A percentile compares a stretch with the other conserved stretches of the same genome.
These are phyloP conservation scores for Cetoscarus ocellatus DNA, from an alignment of 2,797 vertebrate genomes.

Conservation along the genomic window DNA sequence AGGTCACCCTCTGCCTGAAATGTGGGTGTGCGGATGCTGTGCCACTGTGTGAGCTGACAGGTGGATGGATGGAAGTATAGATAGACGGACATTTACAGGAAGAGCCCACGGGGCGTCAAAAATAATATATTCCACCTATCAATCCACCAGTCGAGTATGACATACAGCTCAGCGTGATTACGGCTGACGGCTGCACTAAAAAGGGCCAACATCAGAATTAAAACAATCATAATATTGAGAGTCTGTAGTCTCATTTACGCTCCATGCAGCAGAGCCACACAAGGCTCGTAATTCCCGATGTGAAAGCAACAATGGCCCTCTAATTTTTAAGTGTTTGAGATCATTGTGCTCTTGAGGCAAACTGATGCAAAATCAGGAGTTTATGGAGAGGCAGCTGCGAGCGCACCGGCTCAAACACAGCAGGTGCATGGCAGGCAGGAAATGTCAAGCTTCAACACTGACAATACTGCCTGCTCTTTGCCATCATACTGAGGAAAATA, in stretches of 20 bases:
- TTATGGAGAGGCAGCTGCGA: slow-evolving; percentile 17
- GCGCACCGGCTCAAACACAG: background rate
- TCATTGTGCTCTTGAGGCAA: slow-evolving; percentile 1
- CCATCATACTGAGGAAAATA: background rate
- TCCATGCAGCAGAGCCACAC: background rate
- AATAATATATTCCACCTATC: slow-evolving; percentile 50
- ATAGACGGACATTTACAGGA: slow-evolving; percentile 12
- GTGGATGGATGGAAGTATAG: slow-evolving; percentile 6
- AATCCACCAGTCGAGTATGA: slow-evolving; percentile 45
- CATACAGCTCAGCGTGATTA: slow-evolving; percentile 32
- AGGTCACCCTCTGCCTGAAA: background rate
- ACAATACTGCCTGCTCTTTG: slow-evolving; percentile 1
- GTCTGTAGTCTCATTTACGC: slow-evolving; percentile 6
- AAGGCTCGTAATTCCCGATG: background rate
- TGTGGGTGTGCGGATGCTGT: background rate
- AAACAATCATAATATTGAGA: slow-evolving; percentile 9
- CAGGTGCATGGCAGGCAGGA: slow-evolving; percentile 8
- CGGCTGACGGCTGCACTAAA: slow-evolving; percentile 6
- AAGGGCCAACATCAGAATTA: slow-evolving; percentile 3
- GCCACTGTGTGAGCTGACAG: slow-evolving; percentile 15
- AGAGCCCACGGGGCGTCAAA: slow-evolving; percentile 23
- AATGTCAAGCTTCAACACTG: slow-evolving; percentile 9
- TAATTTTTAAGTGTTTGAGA: slow-evolving; percentile 26
- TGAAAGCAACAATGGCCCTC: slow-evolving; percentile 29
- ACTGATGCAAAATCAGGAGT: background rate